Base-by-base conservation (phyloP, 2,888 invertebrate species). In the Dione vanillae region DNA sequence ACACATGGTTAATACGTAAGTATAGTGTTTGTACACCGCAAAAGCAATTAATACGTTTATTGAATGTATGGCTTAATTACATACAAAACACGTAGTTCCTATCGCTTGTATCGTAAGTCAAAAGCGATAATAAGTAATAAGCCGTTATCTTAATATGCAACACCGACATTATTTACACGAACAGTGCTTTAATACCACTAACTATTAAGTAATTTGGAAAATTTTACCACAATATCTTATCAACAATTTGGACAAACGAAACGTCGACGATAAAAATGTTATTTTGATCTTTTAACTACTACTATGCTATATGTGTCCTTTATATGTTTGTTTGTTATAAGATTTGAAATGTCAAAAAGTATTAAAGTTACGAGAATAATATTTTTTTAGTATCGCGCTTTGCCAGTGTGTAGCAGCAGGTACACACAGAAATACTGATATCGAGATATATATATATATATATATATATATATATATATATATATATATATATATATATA, bases 111-210 rank as follows among this genome's bases (percentile, higher is more conserved):
- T 12, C 11, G 19, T 49, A 19, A 49, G 54, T 37, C 37, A 37
- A 56, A 54, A 56, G 11, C 7, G 37, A 56, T 56, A 56, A 56
- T 56, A 37, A 56, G 16, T 56, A 6, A 56, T 37, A 37, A 37
- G 10, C 35, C 54, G 54, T 56, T 56, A 56, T 56, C 54, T 56
- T n/a, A 16, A 11, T 56, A 56, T 56, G 54, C 16, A 56, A 56
- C 37, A 37, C 37, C 37, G 16, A 56, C 54, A 37, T 56, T 37
- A 56, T 11, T 37, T 56, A 56, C 19, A 2, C 19, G 1, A 19
- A 10, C 16, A 19, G 49, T 2, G 19, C 19, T n/a, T 35, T 54
- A 54, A 3, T 16, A 56, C 19, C n/a, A 56, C 37, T 35, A 56
- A 56, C 9, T 56, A 35, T 6, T 37, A 16, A 56, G 54, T n/a